Percentiles rank a stretch among this genome's conserved stretches.
Conservation (phyloP, 2,113 vertebrate species). For the Pollimyrus isidori region DNA sequence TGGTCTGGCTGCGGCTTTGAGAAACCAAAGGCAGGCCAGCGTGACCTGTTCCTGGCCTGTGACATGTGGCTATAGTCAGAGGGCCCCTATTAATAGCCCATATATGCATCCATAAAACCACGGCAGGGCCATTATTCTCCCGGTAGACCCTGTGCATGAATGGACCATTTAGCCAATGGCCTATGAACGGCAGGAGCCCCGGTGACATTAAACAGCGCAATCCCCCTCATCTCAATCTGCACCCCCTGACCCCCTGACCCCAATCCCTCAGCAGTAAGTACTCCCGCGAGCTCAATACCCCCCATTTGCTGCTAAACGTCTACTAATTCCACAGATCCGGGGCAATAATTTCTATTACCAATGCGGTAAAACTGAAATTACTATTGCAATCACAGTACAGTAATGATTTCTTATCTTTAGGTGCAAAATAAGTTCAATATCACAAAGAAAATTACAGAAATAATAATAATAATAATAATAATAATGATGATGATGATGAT, state of each 20-base stretch:
- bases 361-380: slow-evolving; percentile 55
- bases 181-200: slow-evolving; percentile 50
- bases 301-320: slow-evolving; percentile 48
- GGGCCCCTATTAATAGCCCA: slow-evolving; percentile 31
- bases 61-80: background rate
- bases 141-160: slow-evolving; percentile 38
- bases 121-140: slow-evolving; percentile 45
- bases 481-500: background rate
- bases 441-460: background rate
- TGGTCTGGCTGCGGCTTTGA: background rate
- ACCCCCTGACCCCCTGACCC: slow-evolving; percentile 57
- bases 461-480: background rate
- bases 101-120: slow-evolving; percentile 44
- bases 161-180: slow-evolving; percentile 53
- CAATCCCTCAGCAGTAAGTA: slow-evolving; percentile 41
- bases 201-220: slow-evolving; percentile 59
- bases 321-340: slow-evolving; percentile 44
- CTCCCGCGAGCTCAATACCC: slow-evolving; percentile 48
- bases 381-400: background rate
- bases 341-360: slow-evolving; percentile 57
- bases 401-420: background rate
- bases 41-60: background rate
- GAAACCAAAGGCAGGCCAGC: background rate
- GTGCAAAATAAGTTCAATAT: background rate
- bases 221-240: slow-evolving; percentile 62